Evolutionary conservation across 1,140 invertebrate species (phyloP).

Genomic region (Stegodyphus mimosarum): DNA sequence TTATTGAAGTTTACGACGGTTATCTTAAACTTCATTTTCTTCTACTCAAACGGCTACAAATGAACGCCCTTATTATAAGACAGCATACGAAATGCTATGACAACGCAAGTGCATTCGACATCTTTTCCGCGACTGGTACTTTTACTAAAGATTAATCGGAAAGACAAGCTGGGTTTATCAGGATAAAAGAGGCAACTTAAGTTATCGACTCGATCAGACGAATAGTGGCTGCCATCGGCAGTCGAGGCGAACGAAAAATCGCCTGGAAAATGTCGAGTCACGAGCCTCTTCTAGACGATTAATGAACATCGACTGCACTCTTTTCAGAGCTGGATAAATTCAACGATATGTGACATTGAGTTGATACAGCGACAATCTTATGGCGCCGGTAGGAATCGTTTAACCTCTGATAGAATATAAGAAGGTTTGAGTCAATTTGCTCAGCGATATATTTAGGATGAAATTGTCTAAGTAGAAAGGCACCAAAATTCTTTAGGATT

Average conservation of each 20-base stretch:
- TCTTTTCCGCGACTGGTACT: neutral
- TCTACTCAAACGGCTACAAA: no score
- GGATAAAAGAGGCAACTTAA: neutral
- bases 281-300: neutral
- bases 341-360: neutral
- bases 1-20: neutral
- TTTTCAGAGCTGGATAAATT: neutral
- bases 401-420: no score
- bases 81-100: neutral
- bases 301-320: neutral
- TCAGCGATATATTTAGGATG: no score
- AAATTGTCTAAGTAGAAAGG: no score
- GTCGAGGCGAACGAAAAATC: neutral
- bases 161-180: slow-evolving; percentile 15
- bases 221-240: no score
- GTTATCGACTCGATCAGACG: neutral
- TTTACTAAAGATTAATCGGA: slow-evolving; percentile 13
- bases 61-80: no score
- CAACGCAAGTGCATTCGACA: neutral
- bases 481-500: no score
- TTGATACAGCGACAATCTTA: no score
- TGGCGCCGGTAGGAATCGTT: no score
- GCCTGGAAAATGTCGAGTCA: neutral
- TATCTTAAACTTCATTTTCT: no score
- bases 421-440: no score